Base-by-base conservation (phyloP, 1,140 invertebrate species). In the Drosophila mojavensis region DNA sequence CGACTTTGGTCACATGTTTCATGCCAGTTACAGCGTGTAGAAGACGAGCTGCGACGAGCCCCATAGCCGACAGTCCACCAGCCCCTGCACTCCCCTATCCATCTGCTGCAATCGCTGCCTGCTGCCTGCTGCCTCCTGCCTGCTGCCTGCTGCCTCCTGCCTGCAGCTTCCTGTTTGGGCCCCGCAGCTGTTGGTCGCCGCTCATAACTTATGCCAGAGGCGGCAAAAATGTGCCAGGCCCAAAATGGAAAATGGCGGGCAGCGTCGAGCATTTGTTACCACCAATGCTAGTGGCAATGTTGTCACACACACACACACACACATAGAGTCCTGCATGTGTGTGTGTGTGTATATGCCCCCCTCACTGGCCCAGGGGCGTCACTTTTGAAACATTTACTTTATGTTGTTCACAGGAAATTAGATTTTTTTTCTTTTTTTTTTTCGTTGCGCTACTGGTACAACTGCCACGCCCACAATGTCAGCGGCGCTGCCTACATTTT, bases 341-440 rank as follows among this genome's bases (percentile, higher is more conserved):
- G 48, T 45, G 39, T 26, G 36, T 15, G n/a, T 39, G 30, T 47
- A 20, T 33, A 15, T 45, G 33, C 61, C 69, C 53, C 33, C 53
- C 66, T 59, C 62, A 59, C 62, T 47, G 50, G 63, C 63, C 73
- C 62, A 51, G 53, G 72, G 72, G 83, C 84, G 47, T 88, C 83
- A 88, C 84, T 88, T 88, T 88, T 88, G 83, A 88, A 88, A 88
- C 83, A 88, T 88, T 88, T 88, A 88, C 83, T 88, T 88, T 88
- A 88, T 88, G 83, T 88, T 88, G 83, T 88, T 88, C 83, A 88
- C 83, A 88, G 83, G 83, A 88, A 88, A 88, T 88, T 88, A 88
- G 84, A 88, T 86, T 79, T 85, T 86, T 81, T 69, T 56, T 17
- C 1, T 17, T 17, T 17, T 24, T 24, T 24, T 24, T 24, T 24